phyloP scores from a whole-genome alignment of 2,888 invertebrate species.

The Lithophane socia region DNA sequence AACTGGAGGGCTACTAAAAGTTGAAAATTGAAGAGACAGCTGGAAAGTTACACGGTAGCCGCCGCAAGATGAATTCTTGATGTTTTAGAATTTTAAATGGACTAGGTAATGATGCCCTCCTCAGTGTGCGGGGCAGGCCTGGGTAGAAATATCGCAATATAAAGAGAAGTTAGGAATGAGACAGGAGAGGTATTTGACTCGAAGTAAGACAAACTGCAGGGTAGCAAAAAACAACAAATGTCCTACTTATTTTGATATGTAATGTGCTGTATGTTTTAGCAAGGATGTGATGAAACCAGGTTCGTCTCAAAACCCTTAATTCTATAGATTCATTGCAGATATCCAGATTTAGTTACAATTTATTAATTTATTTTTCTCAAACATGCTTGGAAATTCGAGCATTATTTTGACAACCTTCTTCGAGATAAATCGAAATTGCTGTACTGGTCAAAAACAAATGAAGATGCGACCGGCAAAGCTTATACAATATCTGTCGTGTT shows the following conservation, averaged over 20 bases:
- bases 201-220: neutral
- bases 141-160: neutral
- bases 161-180: too few relatives aligned
- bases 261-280: too few relatives aligned
- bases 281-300: neutral
- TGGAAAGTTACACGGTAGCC: neutral
- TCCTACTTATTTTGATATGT: neutral
- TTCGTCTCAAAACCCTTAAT: neutral
- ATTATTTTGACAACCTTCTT: too few relatives aligned
- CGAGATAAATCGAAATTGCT: too few relatives aligned
- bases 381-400: too few relatives aligned
- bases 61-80: constrained; percentile 27
- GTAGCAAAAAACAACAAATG: neutral
- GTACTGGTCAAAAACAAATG: too few relatives aligned
- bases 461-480: too few relatives aligned
- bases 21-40: constrained; percentile 6
- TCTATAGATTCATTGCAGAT: neutral
- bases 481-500: too few relatives aligned
- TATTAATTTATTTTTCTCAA: neutral
- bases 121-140: neutral
- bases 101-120: neutral
- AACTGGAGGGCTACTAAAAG: constrained; percentile 1
- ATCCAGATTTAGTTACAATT: neutral
- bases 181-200: too few relatives aligned
- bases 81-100: constrained; percentile 25